These are phyloP conservation scores for Chaetophractus vellerosus DNA, from an alignment of 2,797 vertebrate species.

Conservation along the genomic window DNA sequence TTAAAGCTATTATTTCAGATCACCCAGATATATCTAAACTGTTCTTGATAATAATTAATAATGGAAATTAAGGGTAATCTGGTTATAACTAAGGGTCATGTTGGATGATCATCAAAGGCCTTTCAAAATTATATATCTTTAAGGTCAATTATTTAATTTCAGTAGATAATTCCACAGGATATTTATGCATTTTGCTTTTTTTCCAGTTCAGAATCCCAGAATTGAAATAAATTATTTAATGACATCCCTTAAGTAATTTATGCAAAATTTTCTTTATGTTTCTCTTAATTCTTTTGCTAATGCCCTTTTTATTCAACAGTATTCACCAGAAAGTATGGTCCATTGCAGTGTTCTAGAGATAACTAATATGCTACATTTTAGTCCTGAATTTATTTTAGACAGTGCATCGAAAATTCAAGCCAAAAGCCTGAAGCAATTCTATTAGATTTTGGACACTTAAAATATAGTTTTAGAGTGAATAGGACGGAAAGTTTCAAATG, in stretches of 20 bases:
- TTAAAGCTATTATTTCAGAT: neutral
- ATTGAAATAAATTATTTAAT: neutral
- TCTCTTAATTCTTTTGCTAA: neutral
- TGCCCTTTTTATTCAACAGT: neutral
- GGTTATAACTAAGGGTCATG: neutral
- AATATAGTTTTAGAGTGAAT: slow-evolving; percentile 59
- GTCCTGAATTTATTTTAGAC: slow-evolving; percentile 33
- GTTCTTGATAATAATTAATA: neutral
- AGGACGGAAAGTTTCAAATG: slow-evolving; percentile 13
- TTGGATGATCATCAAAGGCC: neutral
- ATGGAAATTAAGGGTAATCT: neutral
- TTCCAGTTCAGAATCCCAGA: neutral
- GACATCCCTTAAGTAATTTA: neutral
- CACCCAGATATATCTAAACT: neutral
- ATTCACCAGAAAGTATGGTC: neutral
- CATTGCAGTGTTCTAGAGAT: slow-evolving; percentile 29
- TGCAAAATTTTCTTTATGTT: neutral
- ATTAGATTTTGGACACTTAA: slow-evolving; percentile 65
- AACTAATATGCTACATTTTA: neutral
- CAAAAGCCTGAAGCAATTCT: slow-evolving; percentile 58
- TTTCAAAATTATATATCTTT: neutral
- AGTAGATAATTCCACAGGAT: neutral
- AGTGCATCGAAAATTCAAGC: slow-evolving; percentile 60
- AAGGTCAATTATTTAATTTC: neutral
- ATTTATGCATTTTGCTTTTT: neutral